Evolutionary conservation across 2,113 vertebrate species (phyloP).

Genomic region (Neogobius melanostomus): DNA sequence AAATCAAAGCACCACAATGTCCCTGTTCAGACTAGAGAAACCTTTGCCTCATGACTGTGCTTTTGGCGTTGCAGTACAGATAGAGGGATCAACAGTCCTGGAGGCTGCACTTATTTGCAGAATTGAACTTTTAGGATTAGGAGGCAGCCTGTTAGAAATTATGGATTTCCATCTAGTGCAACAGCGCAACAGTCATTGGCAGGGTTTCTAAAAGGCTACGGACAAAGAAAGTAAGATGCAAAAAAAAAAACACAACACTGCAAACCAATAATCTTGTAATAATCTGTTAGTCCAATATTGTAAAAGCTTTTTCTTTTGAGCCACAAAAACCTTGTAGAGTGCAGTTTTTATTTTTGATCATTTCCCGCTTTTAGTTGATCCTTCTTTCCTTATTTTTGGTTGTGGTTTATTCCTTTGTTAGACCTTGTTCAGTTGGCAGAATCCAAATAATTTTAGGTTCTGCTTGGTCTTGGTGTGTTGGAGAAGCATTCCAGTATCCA

Average conservation of each 20-base stretch:
- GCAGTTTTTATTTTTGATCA: too few species aligned
- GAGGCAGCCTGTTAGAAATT: background rate
- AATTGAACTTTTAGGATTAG: background rate
- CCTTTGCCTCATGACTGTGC: background rate
- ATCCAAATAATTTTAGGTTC: too few species aligned
- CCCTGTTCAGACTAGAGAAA: conserved; percentile 3
- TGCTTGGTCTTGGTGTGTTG: too few species aligned
- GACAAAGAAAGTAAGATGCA: background rate
- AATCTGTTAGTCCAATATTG: too few species aligned
- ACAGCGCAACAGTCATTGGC: background rate
- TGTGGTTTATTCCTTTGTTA: too few species aligned
- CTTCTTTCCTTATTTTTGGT: too few species aligned
- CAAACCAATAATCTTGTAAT: background rate
- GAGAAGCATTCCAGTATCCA: too few species aligned
- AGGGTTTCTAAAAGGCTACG: background rate
- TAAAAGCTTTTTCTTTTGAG: too few species aligned
- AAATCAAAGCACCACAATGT: conserved; percentile 23
- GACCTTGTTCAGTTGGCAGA: too few species aligned
- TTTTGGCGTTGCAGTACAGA: conserved; percentile 20
- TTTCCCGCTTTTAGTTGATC: too few species aligned
- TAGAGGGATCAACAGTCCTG: conserved; percentile 12
- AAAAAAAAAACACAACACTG: background rate
- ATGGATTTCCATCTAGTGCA: background rate
- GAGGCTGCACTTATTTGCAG: conserved; percentile 11
- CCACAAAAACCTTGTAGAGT: too few species aligned